A percentile compares a stretch with the other conserved stretches of the same genome.
These are phyloP conservation scores for Eilema griseolum DNA, from an alignment of 2,888 invertebrate genomes.

Conservation along the genomic window DNA sequence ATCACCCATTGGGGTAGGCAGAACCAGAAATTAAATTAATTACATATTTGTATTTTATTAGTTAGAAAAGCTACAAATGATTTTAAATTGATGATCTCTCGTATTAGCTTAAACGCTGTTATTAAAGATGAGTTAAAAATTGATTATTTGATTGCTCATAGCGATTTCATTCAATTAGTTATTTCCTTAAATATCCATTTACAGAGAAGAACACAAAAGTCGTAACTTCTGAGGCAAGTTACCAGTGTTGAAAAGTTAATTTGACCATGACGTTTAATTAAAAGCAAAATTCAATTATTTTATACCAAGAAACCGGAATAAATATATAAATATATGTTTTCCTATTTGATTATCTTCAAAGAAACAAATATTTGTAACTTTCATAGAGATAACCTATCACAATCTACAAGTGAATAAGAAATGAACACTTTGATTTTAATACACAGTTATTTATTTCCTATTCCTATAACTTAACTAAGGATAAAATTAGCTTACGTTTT, in stretches of 20 bases:
- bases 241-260: constrained; percentile 1
- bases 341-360: not conserved
- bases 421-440: too few species aligned
- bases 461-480: too few species aligned
- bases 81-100: not conserved
- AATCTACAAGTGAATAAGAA: too few species aligned
- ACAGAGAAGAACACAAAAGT: constrained; percentile 1
- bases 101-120: not conserved
- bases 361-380: not conserved
- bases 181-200: not conserved
- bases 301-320: not conserved
- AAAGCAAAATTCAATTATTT: not conserved
- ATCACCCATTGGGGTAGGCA: not conserved
- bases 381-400: too few species aligned
- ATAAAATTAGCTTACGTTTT: too few species aligned
- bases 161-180: not conserved
- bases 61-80: too few species aligned
- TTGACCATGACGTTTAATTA: not conserved
- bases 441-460: too few species aligned
- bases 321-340: not conserved
- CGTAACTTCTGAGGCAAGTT: not conserved
- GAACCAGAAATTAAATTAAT: too few species aligned
- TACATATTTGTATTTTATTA: too few species aligned
- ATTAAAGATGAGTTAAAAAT: too few species aligned
- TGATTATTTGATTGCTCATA: not conserved